Evolutionary conservation across 2,888 invertebrate species (phyloP), one percentile per base, ranked within the genome.

Genomic region (Drosophila prostipennis): DNA sequence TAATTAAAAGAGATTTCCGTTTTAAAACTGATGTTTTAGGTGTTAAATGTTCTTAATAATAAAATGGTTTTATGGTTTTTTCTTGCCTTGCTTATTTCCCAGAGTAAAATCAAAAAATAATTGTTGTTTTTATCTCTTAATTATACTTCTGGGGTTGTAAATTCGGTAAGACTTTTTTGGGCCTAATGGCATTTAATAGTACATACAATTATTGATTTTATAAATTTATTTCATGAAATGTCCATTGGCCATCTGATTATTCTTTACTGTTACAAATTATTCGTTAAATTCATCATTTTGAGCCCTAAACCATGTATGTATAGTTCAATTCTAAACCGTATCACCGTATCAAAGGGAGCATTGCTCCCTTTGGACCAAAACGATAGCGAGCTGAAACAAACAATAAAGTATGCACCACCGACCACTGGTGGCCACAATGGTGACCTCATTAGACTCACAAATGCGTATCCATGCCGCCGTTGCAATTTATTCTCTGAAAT

Each of bases 391-490:
- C 39, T 43, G 56, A 39, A 34, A 45, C 53, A 63, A 56, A 72
- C 48, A 72, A 53, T 57, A 64, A 23, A 36, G 43, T 40, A 58
- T 49, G 51, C 73, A 16, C 46, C 48, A 39, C 43, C 52, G 52
- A 51, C 55, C 56, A 54, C 56, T 52, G 40, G 72, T 37, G 73
- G 73, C 53, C 67, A 73, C 73, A 73, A 60, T 73, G 26, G 26
- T 73, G 73, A 60, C 73, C 73, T 58, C 67, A 67, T 73, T 72
- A 64, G 73, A 51, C 40, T 16, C 56, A 29, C 45, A 52, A 23
- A 16, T 26, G 23, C 39, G 48, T 43, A 16, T 16, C 5, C 14
- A 16, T 10, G 2, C 43, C 29, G 46, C 14, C 23, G 37, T n/a
- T 23, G 37, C 46, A 71, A 34, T 56, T 71, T 56, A 43, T 53